Percentiles rank a stretch among this genome's conserved stretches.
Evolutionary conservation across 2,113 vertebrate species (phyloP).

Genomic region (Dolichallabes microphthalmus): DNA sequence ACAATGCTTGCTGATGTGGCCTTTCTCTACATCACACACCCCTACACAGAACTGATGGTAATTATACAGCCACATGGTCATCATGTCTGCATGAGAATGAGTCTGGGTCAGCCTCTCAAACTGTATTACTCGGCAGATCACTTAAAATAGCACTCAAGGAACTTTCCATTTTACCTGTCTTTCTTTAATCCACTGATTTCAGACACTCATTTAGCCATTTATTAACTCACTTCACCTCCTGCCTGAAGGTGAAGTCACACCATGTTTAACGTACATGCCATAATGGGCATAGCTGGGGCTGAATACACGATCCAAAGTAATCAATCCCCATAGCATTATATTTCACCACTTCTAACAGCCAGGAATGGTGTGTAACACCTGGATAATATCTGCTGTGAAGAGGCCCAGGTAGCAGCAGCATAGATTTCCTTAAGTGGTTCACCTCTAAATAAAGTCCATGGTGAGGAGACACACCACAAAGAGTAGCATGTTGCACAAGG

Average conservation of each 20-base stretch:
- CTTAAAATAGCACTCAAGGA: conserved; percentile 40
- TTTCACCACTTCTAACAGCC: background rate
- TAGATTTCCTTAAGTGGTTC: background rate
- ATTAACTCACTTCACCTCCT: conserved; percentile 9
- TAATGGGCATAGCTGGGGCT: background rate
- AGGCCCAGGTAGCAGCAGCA: background rate
- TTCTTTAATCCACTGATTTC: conserved; percentile 19
- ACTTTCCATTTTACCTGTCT: conserved; percentile 38
- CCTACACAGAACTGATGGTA: conserved; percentile 53
- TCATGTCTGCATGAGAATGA: conserved; percentile 35
- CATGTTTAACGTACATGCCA: background rate
- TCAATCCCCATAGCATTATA: background rate
- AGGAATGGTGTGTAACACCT: background rate
- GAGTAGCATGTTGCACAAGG: background rate
- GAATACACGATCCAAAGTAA: background rate
- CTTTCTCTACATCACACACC: conserved; percentile 48
- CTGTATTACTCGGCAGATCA: conserved; percentile 47
- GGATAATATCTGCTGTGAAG: background rate
- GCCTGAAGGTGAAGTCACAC: background rate
- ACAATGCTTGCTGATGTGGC: conserved; percentile 50
- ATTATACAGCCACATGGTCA: conserved; percentile 49
- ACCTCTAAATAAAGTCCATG: conserved; percentile 10
- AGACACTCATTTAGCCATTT: conserved; percentile 13
- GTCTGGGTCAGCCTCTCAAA: conserved; percentile 23
- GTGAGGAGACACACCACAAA: background rate